phyloP scores from a whole-genome alignment of 2,797 vertebrate genomes.

The Gymnothorax reevesii region DNA sequence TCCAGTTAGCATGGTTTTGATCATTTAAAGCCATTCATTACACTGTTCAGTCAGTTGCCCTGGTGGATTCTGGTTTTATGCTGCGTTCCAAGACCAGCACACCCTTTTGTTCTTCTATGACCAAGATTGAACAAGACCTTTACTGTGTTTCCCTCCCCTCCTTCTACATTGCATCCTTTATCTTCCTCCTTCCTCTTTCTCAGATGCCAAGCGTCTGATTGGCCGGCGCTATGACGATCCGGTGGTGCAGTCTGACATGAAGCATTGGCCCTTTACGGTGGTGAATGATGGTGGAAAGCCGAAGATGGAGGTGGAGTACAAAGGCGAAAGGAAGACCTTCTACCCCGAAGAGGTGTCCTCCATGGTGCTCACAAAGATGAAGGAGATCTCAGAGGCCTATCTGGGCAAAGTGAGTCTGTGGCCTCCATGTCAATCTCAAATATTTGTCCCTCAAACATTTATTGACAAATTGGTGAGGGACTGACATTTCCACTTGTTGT shows the following conservation, averaged over 20 bases:
- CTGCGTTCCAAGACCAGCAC: not conserved
- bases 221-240: constrained; percentile 84
- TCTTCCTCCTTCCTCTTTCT: not conserved
- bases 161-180: not conserved
- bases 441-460: not conserved
- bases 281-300: constrained; percentile 83
- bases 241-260: constrained; percentile 90
- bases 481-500: too few relatives aligned
- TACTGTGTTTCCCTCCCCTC: not conserved
- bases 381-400: constrained; percentile 89
- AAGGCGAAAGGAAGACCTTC: constrained; percentile 84
- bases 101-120: not conserved
- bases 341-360: constrained; percentile 88
- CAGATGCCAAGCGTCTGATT: constrained; percentile 89
- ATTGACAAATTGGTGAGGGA: not conserved
- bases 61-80: too few relatives aligned
- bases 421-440: not conserved
- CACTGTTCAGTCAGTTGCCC: too few relatives aligned
- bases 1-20: not conserved
- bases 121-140: not conserved
- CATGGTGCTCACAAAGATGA: constrained; percentile 93
- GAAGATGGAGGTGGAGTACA: constrained; percentile 88
- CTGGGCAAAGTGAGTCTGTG: constrained; percentile 80
- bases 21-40: too few relatives aligned
- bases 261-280: constrained; percentile 89